Evolutionary conservation across 2,113 vertebrate genomes (phyloP).

Genomic region (Gadus macrocephalus): DNA sequence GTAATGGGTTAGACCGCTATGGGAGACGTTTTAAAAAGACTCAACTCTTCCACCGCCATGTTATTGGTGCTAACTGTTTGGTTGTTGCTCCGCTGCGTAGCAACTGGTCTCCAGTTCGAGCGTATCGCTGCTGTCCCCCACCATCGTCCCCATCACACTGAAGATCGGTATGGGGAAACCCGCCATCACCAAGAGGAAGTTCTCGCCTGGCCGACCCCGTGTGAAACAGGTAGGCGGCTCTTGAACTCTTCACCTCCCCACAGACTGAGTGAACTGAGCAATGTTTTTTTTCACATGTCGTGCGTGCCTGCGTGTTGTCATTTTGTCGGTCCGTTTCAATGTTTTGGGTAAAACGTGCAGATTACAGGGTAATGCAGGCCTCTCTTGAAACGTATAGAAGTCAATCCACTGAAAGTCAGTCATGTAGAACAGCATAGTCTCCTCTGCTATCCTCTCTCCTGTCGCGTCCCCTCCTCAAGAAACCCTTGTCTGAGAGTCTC

Average conservation of each 20-base stretch:
- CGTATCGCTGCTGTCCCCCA: conserved; percentile 64
- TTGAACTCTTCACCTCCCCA: conserved; percentile 19
- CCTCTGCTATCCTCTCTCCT: not conserved
- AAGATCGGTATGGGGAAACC: conserved; percentile 99
- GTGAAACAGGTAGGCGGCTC: conserved; percentile 82
- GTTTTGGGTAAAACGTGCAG: not conserved
- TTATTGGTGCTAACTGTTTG: not conserved
- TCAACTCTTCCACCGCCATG: not conserved
- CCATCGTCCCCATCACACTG: conserved; percentile 83
- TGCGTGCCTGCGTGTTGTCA: conserved; percentile 10
- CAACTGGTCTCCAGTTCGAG: conserved; percentile 57
- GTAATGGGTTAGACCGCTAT: conserved; percentile 22
- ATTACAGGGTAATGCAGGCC: not conserved
- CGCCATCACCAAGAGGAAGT: conserved; percentile 96
- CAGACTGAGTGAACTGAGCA: not conserved
- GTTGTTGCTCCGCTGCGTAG: not conserved
- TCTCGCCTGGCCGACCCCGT: conserved; percentile 89
- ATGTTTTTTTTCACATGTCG: not conserved
- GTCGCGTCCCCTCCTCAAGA: not conserved
- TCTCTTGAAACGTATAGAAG: not conserved
- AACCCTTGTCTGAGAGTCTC: not conserved
- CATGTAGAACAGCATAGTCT: not conserved
- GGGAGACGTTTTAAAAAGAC: not conserved
- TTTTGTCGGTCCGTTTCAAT: not conserved
- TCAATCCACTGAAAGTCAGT: not conserved